phyloP scores from a whole-genome alignment of 64 coral and sea anemone genomes.

The Actinia equina region DNA sequence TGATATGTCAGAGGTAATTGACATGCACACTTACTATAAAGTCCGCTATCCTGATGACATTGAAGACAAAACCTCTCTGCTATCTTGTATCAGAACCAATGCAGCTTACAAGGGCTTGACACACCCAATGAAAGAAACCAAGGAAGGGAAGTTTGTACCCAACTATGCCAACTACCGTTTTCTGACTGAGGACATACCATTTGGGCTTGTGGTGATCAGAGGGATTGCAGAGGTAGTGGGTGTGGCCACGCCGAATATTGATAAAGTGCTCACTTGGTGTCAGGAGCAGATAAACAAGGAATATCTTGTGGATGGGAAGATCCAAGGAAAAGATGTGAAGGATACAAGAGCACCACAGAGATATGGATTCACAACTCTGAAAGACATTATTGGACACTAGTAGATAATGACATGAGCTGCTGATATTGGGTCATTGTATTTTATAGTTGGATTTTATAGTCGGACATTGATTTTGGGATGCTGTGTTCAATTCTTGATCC shows the following conservation, averaged over 20 bases:
- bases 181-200: constrained; percentile 28
- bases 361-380: constrained; percentile 25
- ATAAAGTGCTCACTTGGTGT: constrained; percentile 36
- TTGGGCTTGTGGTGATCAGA: constrained; percentile 23
- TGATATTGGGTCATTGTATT: no score
- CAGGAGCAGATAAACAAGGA: constrained; percentile 54
- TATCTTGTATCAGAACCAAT: constrained; percentile 26
- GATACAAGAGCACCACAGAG: constrained; percentile 58
- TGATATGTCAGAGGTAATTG: not conserved
- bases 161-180: constrained; percentile 17
- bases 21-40: constrained; percentile 18
- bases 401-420: no score
- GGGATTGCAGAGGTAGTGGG: constrained; percentile 57
- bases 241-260: constrained; percentile 43
- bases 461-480: no score
- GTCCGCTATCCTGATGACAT: constrained; percentile 13
- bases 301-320: constrained; percentile 42
- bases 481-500: no score
- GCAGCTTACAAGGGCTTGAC: constrained; percentile 19
- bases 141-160: not conserved
- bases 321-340: constrained; percentile 60
- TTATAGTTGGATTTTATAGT: no score
- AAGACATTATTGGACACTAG: constrained; percentile 10
- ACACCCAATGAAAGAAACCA: constrained; percentile 21
- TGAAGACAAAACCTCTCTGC: constrained; percentile 12